phyloP scores from a whole-genome alignment of 1,140 invertebrate species.

The Amphibalanus amphitrite region DNA sequence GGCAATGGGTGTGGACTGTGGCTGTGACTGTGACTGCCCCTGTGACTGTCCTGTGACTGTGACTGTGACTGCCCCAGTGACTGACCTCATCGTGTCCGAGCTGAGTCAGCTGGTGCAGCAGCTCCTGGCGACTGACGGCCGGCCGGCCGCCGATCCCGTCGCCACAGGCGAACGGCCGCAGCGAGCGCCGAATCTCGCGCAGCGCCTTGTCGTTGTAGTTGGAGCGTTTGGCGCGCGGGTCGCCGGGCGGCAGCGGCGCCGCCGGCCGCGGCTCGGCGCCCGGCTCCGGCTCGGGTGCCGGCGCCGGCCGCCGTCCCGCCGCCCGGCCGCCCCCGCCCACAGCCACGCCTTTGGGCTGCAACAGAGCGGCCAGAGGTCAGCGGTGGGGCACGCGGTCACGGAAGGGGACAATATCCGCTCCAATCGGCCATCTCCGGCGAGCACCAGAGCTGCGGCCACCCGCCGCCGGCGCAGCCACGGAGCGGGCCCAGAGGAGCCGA shows the following conservation, averaged over 20 bases:
- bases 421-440: too few species aligned
- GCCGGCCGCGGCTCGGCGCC: not conserved
- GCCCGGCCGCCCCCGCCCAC: not conserved
- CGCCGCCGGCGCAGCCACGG: too few species aligned
- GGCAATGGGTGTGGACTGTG: too few species aligned
- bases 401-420: too few species aligned
- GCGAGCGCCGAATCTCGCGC: conserved; percentile 65
- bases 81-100: conserved; percentile 48
- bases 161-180: conserved; percentile 50
- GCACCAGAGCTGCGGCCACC: too few species aligned
- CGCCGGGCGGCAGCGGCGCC: conserved; percentile 6
- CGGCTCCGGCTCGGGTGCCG: not conserved
- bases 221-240: conserved; percentile 25
- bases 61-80: too few species aligned
- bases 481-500: too few species aligned
- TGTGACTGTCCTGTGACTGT: too few species aligned
- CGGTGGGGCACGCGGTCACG: too few species aligned
- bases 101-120: conserved; percentile 37
- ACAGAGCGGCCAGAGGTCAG: not conserved
- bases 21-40: too few species aligned
- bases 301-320: too few species aligned
- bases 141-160: conserved; percentile 40
- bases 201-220: conserved; percentile 74
- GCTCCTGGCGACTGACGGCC: conserved; percentile 30
- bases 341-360: not conserved